Evolutionary conservation across 2,113 vertebrate species (phyloP).

Genomic region (Periophthalmodon schlosseri): DNA sequence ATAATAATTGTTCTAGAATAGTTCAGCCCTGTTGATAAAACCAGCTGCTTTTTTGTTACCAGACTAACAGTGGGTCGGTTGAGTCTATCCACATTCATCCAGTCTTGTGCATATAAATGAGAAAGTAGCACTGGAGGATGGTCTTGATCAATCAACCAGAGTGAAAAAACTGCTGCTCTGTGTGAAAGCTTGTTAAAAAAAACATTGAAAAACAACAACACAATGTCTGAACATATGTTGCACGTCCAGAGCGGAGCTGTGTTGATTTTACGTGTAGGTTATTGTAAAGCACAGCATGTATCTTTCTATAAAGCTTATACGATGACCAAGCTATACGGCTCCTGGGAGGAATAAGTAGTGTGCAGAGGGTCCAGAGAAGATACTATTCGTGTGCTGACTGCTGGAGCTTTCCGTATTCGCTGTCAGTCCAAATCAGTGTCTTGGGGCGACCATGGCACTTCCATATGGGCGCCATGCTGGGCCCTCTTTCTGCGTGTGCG

Average conservation of each 20-base stretch:
- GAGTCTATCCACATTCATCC: too few species aligned
- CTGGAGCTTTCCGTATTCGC: conserved; percentile 44
- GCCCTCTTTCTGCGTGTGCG: conserved; percentile 21
- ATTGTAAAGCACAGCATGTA: neutral
- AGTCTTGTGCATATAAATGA: neutral
- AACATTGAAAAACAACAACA: neutral
- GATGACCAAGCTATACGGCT: neutral
- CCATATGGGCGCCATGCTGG: conserved; percentile 59
- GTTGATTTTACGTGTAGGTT: neutral
- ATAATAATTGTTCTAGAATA: neutral
- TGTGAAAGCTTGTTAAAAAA: neutral
- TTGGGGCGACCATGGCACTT: conserved; percentile 54
- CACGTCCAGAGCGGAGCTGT: neutral
- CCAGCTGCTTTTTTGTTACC: too few species aligned
- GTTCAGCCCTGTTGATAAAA: neutral
- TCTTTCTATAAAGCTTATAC: neutral
- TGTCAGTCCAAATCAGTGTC: conserved; percentile 59
- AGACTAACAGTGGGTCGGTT: too few species aligned
- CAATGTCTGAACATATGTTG: neutral
- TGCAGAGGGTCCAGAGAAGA: conserved; percentile 44
- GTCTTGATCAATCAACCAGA: neutral
- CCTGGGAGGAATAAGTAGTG: conserved; percentile 20
- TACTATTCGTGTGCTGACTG: conserved; percentile 62
- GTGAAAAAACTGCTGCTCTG: neutral
- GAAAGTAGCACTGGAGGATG: neutral